Base-by-base conservation (phyloP, 2,797 vertebrate species). In the Chromobotia macracanthus region DNA sequence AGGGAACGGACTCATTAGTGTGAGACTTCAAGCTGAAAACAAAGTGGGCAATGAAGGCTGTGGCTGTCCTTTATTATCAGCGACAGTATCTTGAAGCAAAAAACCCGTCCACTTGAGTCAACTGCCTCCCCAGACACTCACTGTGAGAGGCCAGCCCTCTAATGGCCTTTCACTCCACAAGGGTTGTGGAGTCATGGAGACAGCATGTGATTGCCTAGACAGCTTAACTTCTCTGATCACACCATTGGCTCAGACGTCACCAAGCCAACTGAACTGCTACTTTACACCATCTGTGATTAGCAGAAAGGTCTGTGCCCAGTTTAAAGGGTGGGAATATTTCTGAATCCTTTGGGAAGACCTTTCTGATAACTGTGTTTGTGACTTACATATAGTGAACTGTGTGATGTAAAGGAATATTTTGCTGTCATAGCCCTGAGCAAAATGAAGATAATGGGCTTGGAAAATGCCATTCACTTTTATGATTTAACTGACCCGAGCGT, bases 111-210 rank as follows among this genome's bases (percentile, higher is more conserved):
- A 71, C 58, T 31, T 46, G 8, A 61, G 73, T 46, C 63, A 69
- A 10, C 46, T 16, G 3, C 38, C 61, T 44, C 68, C 77, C 10
- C 51, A 58, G 63, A 75, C 67, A 35, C 60, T 56, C 70, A 77
- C 64, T 31, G 63, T n/a, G 11, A 66, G 44, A 71, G 75, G 28
- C 68, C 66, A 66, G 60, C 66, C 8, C 9, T 76, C 79, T 86
- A 89, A 86, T 81, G 83, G 87, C 83, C 80, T 88, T 78, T 83
- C 53, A 16, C 75, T 86, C 83, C 83, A 87, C 83, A 69, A 35
- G 55, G 65, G 15, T 21, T 3, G 15, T 53, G 21, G 55, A 80
- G 48, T 76, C 72, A 70, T 70, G 65, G 55, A 51, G 75, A 70
- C 74, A 68, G 51, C 74, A 70, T 63, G 23, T 9, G 2, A 31